Percentiles rank a stretch among this genome's conserved stretches.
These are phyloP conservation scores for Orthosia incerta DNA, from an alignment of 2,888 invertebrate species.

Conservation along the genomic window DNA sequence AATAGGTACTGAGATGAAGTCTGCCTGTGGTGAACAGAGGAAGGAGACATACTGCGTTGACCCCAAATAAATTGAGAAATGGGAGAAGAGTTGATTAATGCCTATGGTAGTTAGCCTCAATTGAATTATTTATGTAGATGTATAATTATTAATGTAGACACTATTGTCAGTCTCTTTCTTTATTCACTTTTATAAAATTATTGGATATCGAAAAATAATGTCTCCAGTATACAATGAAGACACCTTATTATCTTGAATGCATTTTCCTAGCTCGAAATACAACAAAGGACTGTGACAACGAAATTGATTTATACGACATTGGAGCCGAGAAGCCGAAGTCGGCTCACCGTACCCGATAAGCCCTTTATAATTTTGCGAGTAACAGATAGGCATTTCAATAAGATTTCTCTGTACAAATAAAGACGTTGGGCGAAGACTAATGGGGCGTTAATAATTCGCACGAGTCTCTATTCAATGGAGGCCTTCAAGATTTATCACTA, in stretches of 20 bases:
- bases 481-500: slow-evolving; percentile 88
- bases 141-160: no score
- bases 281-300: slow-evolving; percentile 66
- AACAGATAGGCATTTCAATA: slow-evolving; percentile 78
- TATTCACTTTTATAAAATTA: background rate
- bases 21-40: background rate
- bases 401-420: slow-evolving; percentile 84
- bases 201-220: slow-evolving; percentile 7
- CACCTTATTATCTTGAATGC: slow-evolving; percentile 46
- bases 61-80: no score
- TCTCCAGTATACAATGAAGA: slow-evolving; percentile 4
- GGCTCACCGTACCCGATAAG: slow-evolving; percentile 69
- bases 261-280: slow-evolving; percentile 59
- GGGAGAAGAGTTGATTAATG: no score
- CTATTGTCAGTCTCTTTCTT: background rate
- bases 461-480: slow-evolving; percentile 87
- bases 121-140: no score
- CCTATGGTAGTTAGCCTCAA: no score
- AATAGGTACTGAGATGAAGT: background rate
- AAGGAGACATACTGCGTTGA: background rate
- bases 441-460: slow-evolving; percentile 89
- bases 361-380: slow-evolving; percentile 76
- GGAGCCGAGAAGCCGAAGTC: slow-evolving; percentile 53
- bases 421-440: slow-evolving; percentile 86
- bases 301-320: slow-evolving; percentile 71